Percentiles rank a stretch among this genome's conserved stretches.
These are phyloP conservation scores for Aspidapion aeneum DNA, from an alignment of 2,888 invertebrate species.

Conservation along the genomic window DNA sequence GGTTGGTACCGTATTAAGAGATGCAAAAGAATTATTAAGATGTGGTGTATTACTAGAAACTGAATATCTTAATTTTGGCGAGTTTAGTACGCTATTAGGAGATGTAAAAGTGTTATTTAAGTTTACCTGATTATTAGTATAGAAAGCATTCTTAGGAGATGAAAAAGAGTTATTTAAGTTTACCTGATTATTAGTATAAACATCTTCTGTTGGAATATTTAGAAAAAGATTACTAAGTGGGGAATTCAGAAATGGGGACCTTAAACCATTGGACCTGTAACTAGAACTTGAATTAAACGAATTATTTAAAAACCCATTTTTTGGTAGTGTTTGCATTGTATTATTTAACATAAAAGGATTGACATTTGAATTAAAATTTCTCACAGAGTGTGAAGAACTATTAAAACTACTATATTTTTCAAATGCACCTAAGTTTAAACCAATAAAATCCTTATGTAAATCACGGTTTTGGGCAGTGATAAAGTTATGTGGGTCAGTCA, in stretches of 20 bases:
- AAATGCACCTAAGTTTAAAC: slow-evolving; percentile 20
- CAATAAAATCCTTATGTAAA: slow-evolving; percentile 18
- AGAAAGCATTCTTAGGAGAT: no score
- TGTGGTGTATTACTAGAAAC: no score
- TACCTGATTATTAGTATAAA: not conserved
- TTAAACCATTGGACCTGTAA: not conserved
- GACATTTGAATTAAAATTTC: slow-evolving; percentile 12
- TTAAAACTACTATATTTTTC: slow-evolving; percentile 7
- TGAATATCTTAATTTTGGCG: not conserved
- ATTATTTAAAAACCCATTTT: not conserved
- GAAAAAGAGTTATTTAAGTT: not conserved
- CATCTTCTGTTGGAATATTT: no score
- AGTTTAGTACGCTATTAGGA: not conserved
- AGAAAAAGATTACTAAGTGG: not conserved
- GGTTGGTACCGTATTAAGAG: no score
- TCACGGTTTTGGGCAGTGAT: slow-evolving; percentile 25
- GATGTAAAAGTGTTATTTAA: not conserved
- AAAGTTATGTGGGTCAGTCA: slow-evolving; percentile 8
- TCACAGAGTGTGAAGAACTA: slow-evolving; percentile 10
- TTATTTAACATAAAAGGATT: slow-evolving; percentile 11
- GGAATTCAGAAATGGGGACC: not conserved
- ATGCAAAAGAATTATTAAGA: not conserved
- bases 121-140: not conserved
- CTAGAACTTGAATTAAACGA: not conserved
- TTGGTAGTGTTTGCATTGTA: not conserved